Conservation (phyloP, 2,113 vertebrate genomes). For the Pygoscelis antarcticus region DNA sequence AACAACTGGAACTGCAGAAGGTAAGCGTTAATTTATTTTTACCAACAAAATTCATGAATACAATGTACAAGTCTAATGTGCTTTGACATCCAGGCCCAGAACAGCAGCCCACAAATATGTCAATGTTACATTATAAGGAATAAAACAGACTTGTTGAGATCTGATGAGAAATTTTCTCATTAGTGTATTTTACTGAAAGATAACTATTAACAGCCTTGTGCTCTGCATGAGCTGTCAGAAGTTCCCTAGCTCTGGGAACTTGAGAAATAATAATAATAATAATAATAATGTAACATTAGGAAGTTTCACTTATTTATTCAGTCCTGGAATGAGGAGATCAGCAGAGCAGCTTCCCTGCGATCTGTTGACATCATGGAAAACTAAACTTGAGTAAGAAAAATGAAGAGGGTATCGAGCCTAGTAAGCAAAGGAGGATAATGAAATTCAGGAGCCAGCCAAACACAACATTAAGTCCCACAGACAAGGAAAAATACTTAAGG, state of each 20-base stretch:
- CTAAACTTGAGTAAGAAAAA: background rate
- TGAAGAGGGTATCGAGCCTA: background rate
- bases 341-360: background rate
- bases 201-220: background rate
- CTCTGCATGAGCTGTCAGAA: conserved; percentile 48
- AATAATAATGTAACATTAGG: background rate
- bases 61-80: conserved; percentile 6
- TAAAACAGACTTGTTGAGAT: conserved; percentile 39
- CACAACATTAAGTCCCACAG: background rate
- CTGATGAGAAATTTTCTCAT: conserved; percentile 50
- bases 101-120: conserved; percentile 39
- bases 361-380: conserved; percentile 1
- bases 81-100: conserved; percentile 12
- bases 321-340: background rate
- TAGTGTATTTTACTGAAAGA: conserved; percentile 43
- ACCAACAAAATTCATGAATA: background rate
- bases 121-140: conserved; percentile 31
- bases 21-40: background rate
- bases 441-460: background rate
- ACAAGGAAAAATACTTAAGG: background rate
- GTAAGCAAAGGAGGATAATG: background rate
- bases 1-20: background rate
- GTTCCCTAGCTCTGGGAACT: background rate
- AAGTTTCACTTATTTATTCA: background rate
- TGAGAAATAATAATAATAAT: background rate